A percentile compares a stretch with the other conserved stretches of the same genome.
Evolutionary conservation across 2,113 vertebrate genomes (phyloP).

Genomic region (Lynx canadensis): DNA sequence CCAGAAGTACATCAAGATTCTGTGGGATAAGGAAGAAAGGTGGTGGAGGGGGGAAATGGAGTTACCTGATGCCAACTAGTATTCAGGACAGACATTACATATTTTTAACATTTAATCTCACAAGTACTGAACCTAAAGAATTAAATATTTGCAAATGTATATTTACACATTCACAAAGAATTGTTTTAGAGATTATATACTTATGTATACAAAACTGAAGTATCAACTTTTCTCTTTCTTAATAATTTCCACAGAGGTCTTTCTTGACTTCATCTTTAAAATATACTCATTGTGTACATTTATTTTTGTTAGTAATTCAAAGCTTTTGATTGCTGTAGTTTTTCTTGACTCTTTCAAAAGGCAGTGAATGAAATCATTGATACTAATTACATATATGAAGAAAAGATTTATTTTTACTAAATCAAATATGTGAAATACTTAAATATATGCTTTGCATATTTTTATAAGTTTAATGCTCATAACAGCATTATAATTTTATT

Average conservation of each 20-base stretch:
- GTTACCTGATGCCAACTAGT: not conserved
- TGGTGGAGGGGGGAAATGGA: not conserved
- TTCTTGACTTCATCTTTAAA: not conserved
- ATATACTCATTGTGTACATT: not conserved
- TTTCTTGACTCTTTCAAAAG: not conserved
- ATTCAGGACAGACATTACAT: not conserved
- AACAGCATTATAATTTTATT: not conserved
- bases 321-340: not conserved
- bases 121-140: constrained; percentile 24
- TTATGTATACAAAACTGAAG: not conserved
- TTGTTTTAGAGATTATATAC: not conserved
- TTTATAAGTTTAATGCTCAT: not conserved
- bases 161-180: not conserved
- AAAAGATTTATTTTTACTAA: not conserved
- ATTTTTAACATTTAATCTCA: constrained; percentile 34
- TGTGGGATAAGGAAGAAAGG: not conserved
- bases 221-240: not conserved
- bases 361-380: not conserved
- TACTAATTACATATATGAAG: not conserved
- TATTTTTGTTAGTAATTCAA: not conserved
- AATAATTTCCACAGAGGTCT: not conserved
- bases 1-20: not conserved
- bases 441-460: not conserved
- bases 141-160: not conserved
- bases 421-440: not conserved